Evolutionary conservation across 2,797 vertebrate species (phyloP).

Genomic region (Syndactyla subalaris): DNA sequence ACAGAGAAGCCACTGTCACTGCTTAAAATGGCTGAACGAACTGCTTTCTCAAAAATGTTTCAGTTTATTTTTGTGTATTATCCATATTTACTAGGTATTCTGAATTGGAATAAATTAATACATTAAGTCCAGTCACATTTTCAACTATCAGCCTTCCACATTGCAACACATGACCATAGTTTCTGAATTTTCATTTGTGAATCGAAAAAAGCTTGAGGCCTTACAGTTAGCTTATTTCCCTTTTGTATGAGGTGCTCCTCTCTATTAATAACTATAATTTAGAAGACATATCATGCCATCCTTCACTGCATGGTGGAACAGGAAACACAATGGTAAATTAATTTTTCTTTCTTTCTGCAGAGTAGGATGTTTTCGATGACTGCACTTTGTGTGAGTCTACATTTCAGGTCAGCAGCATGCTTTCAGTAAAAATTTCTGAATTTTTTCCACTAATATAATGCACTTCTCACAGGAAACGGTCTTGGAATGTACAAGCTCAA

Average conservation of each 20-base stretch:
- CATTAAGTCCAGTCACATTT: not conserved
- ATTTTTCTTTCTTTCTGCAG: not conserved
- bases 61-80: not conserved
- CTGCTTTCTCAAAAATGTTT: not conserved
- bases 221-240: not conserved
- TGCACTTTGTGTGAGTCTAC: not conserved
- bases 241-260: not conserved
- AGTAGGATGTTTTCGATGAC: not conserved
- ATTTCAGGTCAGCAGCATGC: not conserved
- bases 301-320: not conserved
- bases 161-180: not conserved
- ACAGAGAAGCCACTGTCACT: not conserved
- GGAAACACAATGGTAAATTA: not conserved
- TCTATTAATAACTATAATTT: not conserved
- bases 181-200: not conserved
- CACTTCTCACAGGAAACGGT: not conserved
- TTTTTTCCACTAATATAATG: not conserved
- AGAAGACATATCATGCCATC: not conserved
- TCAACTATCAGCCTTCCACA: not conserved
- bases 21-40: not conserved
- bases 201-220: not conserved
- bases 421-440: not conserved
- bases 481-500: not conserved
- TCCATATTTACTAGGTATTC: not conserved
- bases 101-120: not conserved